phyloP scores from a whole-genome alignment of 2,113 vertebrate genomes.

The Tachysurus fulvidraco region DNA sequence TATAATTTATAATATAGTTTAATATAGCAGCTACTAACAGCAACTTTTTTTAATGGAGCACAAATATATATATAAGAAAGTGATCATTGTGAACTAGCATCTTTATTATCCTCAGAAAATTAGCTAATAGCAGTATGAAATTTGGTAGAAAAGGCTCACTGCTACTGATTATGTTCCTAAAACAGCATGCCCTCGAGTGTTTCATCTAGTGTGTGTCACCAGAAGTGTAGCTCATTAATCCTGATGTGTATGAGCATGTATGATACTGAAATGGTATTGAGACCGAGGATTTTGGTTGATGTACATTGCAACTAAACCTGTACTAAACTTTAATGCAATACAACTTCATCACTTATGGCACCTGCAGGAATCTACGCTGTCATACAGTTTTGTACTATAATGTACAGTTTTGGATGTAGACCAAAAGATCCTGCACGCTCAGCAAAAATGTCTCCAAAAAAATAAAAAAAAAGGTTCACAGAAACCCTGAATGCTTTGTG shows the following conservation, averaged over 20 bases:
- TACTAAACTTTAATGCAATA: neutral
- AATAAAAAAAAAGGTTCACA: slow-evolving; percentile 33
- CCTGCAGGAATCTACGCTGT: neutral
- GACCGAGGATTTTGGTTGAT: neutral
- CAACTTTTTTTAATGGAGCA: too few relatives aligned
- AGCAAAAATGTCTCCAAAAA: slow-evolving; percentile 65
- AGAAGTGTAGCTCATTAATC: neutral
- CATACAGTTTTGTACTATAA: neutral
- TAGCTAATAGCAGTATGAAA: neutral
- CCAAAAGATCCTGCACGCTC: slow-evolving; percentile 51
- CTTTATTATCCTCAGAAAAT: neutral
- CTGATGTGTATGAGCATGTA: neutral
- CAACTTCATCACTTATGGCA: neutral
- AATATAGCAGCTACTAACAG: too few relatives aligned
- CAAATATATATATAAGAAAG: too few relatives aligned
- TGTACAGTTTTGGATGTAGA: neutral
- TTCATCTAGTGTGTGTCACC: neutral
- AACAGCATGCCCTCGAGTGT: neutral
- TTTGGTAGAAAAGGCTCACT: neutral
- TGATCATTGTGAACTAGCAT: neutral
- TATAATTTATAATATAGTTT: too few relatives aligned
- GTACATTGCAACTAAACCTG: neutral
- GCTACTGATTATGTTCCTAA: neutral
- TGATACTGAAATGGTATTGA: too few relatives aligned
- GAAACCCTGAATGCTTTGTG: slow-evolving; percentile 56